Evolutionary conservation across 2,113 vertebrate species (phyloP).

Genomic region (Chloebia gouldiae): DNA sequence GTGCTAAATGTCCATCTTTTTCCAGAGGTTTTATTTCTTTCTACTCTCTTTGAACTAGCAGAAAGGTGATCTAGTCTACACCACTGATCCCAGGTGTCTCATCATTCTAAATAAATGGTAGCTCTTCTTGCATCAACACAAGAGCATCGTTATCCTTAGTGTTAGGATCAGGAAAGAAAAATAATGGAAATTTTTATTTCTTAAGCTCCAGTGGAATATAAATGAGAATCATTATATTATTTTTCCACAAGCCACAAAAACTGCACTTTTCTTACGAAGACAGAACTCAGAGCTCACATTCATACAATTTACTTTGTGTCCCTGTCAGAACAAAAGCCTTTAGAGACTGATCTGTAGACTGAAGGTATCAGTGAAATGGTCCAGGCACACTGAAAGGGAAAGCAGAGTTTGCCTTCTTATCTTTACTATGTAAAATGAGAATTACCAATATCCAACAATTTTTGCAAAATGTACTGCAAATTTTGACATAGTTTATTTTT

Average conservation of each 20-base stretch:
- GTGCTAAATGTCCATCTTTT: background rate
- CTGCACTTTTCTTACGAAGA: background rate
- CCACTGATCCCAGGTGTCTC: background rate
- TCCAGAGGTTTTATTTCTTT: background rate
- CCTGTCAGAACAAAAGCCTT: background rate
- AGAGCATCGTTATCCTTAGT: background rate
- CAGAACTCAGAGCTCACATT: slow-evolving; percentile 15
- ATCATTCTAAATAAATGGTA: background rate
- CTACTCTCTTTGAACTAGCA: background rate
- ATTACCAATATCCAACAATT: background rate
- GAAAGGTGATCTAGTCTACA: background rate
- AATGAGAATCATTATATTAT: background rate
- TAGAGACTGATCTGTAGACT: background rate
- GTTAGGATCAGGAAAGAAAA: background rate
- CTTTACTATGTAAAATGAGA: background rate
- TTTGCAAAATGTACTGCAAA: background rate
- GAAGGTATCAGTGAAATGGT: background rate
- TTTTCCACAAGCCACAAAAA: background rate
- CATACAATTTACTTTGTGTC: background rate
- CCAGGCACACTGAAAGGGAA: background rate
- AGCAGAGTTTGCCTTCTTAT: background rate
- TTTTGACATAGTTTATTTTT: background rate
- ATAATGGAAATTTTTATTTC: slow-evolving; percentile 15
- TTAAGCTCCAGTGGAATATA: background rate
- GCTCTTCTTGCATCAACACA: background rate